Base-by-base conservation (phyloP, 2,888 invertebrate genomes). In the Netelia inedita region DNA sequence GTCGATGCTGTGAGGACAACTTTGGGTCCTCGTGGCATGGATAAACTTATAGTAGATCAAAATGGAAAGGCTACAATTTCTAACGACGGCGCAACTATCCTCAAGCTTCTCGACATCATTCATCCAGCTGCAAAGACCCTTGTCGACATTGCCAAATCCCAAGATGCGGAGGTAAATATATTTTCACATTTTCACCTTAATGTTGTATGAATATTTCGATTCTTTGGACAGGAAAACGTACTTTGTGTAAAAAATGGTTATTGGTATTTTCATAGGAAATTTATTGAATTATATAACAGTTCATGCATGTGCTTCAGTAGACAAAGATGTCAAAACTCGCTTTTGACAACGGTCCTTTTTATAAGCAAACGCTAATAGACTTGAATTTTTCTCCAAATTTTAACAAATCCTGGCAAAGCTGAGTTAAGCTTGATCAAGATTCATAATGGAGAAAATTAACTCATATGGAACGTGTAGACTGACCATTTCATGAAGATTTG, bases 101-200 rank as follows among this genome's bases (percentile, higher is more conserved):
- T 99, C 96, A 99, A 99, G 94, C 95, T 99, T n/a, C 93, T 99
- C 89, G 99, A 99, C 91, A 97, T 99, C 90, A 96, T 99, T 23
- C 99, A 99, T 94, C 99, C 99, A 0, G 99, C 99, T 23, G 99
- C 99, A 0, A 98, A 98, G 94, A 99, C 98, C 0, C 94, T 99
- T 87, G 99, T 99, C 2, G 99, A 99, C 92, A 99, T 99, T 89
- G 99, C 99, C 23, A 99, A 98, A 94, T 99, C 99, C 57, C 99
- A 99, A 94, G 99, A 99, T 95, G 98, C 98, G 35, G 99, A 99
- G 96, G 99, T 97, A 92, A 94, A 81, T 78, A 71, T 5, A 74
- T 23, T 21, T 68, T 69, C 14, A 2, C 6, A 65, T 65, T 68
- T 28, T 28, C 3, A 0, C 28, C 28, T 28, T 28, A 28, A 28